phyloP scores from a whole-genome alignment of 2,888 invertebrate species.

The Leistus spinibarbis region DNA sequence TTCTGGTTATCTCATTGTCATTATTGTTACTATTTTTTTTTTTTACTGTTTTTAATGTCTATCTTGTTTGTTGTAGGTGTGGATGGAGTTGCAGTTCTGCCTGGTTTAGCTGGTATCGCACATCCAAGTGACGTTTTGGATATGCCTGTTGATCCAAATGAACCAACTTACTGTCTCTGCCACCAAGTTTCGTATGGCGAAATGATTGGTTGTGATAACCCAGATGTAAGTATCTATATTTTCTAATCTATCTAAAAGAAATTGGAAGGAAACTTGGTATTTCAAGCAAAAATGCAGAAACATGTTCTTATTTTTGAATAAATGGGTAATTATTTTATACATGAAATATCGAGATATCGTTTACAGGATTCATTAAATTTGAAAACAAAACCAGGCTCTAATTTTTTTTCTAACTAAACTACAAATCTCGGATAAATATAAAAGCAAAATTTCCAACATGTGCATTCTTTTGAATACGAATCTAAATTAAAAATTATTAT shows the following conservation, averaged over 20 bases:
- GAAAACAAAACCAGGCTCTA: too few relatives aligned
- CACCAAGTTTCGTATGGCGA: constrained; percentile 97
- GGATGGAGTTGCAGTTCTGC: constrained; percentile 56
- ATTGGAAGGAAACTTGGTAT: too few relatives aligned
- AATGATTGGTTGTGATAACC: constrained; percentile 97
- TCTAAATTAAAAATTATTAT: constrained; percentile 42
- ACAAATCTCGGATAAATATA: constrained; percentile 1
- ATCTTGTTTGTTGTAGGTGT: constrained; percentile 48
- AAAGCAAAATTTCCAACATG: neutral
- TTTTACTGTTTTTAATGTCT: too few relatives aligned
- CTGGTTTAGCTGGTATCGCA: constrained; percentile 66
- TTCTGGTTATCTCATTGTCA: neutral
- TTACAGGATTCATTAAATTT: too few relatives aligned
- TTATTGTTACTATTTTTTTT: too few relatives aligned
- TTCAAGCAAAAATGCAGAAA: too few relatives aligned
- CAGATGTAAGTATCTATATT: constrained; percentile 66
- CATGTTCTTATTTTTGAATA: too few relatives aligned
- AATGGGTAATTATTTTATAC: too few relatives aligned
- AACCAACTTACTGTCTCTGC: constrained; percentile 97
- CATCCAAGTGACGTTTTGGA: constrained; percentile 90
- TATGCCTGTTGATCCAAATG: constrained; percentile 96
- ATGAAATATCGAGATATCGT: too few relatives aligned
- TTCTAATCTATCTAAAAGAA: constrained; percentile 27
- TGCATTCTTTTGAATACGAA: neutral
- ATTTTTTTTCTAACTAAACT: too few relatives aligned